Evolutionary conservation across 2,888 invertebrate species (phyloP).

Genomic region (Hofmannophila pseudospretella): DNA sequence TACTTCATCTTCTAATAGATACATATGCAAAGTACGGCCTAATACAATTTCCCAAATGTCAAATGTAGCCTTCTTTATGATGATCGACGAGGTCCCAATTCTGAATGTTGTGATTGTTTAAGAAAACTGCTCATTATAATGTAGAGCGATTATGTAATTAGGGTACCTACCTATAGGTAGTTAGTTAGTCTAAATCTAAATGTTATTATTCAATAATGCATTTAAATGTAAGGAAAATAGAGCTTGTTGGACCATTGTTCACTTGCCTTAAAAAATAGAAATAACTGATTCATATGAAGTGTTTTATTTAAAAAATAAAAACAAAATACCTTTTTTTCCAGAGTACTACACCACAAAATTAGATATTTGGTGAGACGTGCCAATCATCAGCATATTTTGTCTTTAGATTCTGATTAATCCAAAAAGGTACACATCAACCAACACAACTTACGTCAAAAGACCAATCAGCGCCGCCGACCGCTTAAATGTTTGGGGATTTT

Average conservation of each 20-base stretch:
- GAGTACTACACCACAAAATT: too few relatives aligned
- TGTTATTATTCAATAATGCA: constrained; percentile 50
- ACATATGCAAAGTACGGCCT: constrained; percentile 10
- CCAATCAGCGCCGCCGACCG: too few relatives aligned
- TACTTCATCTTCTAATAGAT: too few relatives aligned
- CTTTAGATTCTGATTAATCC: too few relatives aligned
- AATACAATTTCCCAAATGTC: background rate
- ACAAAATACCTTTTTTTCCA: too few relatives aligned
- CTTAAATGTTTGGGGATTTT: too few relatives aligned
- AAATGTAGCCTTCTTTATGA: constrained; percentile 18
- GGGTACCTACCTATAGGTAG: constrained; percentile 42
- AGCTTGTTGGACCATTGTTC: constrained; percentile 74
- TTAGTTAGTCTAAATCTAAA: constrained; percentile 37
- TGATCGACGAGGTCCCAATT: constrained; percentile 30
- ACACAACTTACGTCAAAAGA: too few relatives aligned
- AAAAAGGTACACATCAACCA: too few relatives aligned
- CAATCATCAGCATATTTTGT: too few relatives aligned
- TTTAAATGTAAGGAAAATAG: constrained; percentile 42
- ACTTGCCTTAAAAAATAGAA: constrained; percentile 53
- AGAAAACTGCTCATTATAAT: constrained; percentile 58
- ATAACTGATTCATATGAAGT: background rate
- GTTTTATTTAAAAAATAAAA: constrained; percentile 1
- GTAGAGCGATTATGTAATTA: constrained; percentile 36
- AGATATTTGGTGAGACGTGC: too few relatives aligned
- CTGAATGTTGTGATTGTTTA: constrained; percentile 55